phyloP scores from a whole-genome alignment of 2,797 vertebrate genomes.

The Rhincodon typus region DNA sequence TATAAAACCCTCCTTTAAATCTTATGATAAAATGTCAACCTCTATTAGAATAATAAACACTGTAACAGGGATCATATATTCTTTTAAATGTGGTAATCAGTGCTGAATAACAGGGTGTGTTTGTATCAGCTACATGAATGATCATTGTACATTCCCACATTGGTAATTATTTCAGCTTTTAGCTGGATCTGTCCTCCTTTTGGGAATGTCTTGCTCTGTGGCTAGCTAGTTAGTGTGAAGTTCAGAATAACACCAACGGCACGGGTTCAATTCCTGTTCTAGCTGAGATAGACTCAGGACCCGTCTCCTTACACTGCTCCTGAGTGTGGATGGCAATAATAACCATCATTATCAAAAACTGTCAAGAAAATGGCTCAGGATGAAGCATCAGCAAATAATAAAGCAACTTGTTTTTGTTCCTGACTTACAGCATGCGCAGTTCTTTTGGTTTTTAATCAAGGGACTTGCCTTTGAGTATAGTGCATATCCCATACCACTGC shows the following conservation, averaged over 20 bases:
- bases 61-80: not conserved
- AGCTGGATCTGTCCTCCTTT: not conserved
- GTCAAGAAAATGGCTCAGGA: not conserved
- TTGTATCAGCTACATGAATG: not conserved
- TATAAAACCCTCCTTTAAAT: slow-evolving; percentile 36
- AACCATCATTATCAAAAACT: not conserved
- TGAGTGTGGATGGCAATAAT: not conserved
- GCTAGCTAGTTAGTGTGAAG: not conserved
- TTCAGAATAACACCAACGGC: not conserved
- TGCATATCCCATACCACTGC: too few relatives aligned
- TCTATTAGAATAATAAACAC: slow-evolving; percentile 34
- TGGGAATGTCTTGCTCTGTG: not conserved
- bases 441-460: not conserved
- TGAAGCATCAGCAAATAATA: not conserved
- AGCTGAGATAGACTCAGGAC: not conserved
- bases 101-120: slow-evolving; percentile 2
- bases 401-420: too few relatives aligned
- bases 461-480: too few relatives aligned
- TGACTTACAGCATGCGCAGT: too few relatives aligned
- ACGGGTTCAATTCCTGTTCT: not conserved
- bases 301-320: not conserved
- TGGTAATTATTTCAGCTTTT: slow-evolving; percentile 2
- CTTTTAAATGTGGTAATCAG: slow-evolving; percentile 12
- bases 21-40: slow-evolving; percentile 31
- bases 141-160: not conserved